Evolutionary conservation across 2,888 invertebrate genomes (phyloP).

Genomic region (Tenthredo mesomela): DNA sequence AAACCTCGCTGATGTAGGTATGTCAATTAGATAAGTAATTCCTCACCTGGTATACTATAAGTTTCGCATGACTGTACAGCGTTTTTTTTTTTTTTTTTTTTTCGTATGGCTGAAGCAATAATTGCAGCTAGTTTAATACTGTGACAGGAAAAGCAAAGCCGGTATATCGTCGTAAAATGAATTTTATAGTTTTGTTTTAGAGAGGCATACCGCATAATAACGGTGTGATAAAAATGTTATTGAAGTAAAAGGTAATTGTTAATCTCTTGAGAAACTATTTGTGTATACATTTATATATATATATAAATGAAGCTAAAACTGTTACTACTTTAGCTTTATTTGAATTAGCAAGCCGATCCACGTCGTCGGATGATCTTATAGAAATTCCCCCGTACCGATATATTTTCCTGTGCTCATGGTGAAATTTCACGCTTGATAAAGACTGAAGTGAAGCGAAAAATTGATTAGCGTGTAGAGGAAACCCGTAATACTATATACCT

Average conservation of each 20-base stretch:
- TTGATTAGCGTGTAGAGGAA: constrained; percentile 36
- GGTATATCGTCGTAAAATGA: constrained; percentile 28
- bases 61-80: background rate
- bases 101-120: background rate
- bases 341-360: background rate
- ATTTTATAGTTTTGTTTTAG: constrained; percentile 15
- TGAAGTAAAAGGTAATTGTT: background rate
- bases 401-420: background rate
- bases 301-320: background rate
- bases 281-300: too few species aligned
- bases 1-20: background rate
- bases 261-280: background rate
- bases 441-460: constrained; percentile 43
- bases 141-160: background rate
- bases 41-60: background rate
- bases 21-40: background rate
- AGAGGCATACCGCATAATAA: too few species aligned
- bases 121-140: background rate
- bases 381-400: background rate
- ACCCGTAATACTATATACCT: background rate
- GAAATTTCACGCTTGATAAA: constrained; percentile 45
- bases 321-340: background rate
- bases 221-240: background rate
- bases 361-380: background rate
- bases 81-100: background rate